Conservation (phyloP, 2,888 invertebrate genomes). For the Timema podura region DNA sequence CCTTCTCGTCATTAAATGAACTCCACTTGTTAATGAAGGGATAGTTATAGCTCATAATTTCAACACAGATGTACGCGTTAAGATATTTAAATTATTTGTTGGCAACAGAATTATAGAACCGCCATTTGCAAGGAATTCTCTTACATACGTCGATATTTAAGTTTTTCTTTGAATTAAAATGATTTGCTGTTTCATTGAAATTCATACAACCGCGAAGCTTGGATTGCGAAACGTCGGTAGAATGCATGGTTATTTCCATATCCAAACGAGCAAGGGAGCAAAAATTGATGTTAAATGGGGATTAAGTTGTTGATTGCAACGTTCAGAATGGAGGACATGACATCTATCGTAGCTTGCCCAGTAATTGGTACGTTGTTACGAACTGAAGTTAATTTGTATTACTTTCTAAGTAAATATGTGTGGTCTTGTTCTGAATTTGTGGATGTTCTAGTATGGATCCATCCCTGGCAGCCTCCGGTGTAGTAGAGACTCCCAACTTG, state of each 20-base stretch:
- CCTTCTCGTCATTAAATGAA: background rate
- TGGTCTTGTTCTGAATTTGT: background rate
- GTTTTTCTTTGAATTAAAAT: conserved; percentile 22
- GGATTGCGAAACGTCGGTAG: background rate
- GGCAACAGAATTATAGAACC: conserved; percentile 24
- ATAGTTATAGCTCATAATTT: background rate
- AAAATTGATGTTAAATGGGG: background rate
- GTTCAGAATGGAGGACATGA: background rate
- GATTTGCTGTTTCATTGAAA: background rate
- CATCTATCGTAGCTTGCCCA: background rate
- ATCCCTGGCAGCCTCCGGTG: background rate
- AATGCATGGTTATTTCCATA: background rate
- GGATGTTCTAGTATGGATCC: conserved; percentile 22
- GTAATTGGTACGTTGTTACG: background rate
- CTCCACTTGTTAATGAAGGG: background rate
- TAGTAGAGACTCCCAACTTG: conserved; percentile 6
- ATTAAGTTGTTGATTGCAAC: background rate
- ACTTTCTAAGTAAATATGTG: background rate
- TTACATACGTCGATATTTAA: conserved; percentile 20
- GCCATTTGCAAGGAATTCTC: conserved; percentile 32
- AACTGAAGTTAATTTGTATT: background rate
- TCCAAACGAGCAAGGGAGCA: background rate
- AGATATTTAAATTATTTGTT: background rate
- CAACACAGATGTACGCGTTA: background rate
- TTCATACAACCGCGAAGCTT: conserved; percentile 9